Evolutionary conservation across 2,113 vertebrate species (phyloP).

Genomic region (Zosterops japonicus): DNA sequence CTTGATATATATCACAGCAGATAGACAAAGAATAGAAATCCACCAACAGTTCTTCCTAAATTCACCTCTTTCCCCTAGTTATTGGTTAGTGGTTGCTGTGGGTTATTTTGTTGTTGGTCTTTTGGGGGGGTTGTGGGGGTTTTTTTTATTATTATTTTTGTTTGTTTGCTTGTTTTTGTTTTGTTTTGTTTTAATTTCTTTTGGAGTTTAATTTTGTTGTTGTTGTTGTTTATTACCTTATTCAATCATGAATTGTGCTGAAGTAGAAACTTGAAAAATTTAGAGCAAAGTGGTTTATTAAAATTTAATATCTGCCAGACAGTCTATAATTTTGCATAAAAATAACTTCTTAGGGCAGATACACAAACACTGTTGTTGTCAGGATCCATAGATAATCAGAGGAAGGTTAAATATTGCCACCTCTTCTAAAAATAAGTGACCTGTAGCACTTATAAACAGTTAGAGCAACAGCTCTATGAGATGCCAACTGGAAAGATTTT

Average conservation of each 20-base stretch:
- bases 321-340: neutral
- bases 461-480: neutral
- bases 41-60: neutral
- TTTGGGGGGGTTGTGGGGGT: neutral
- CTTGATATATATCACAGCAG: neutral
- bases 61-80: neutral
- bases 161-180: neutral
- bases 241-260: neutral
- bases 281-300: neutral
- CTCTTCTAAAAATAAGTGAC: neutral
- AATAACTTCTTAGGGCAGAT: neutral
- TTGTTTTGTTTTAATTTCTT: neutral
- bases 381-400: neutral
- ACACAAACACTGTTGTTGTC: neutral
- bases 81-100: neutral
- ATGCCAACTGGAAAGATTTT: neutral
- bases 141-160: too few relatives aligned
- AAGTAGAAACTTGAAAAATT: neutral
- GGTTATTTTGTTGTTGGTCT: neutral
- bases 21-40: constrained; percentile 11
- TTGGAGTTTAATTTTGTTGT: neutral
- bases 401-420: neutral
- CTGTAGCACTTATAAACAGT: neutral
- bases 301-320: neutral
- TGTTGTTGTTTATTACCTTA: neutral